Evolutionary conservation across 2,113 vertebrate genomes (phyloP).

Genomic region (Carollia perspicillata): DNA sequence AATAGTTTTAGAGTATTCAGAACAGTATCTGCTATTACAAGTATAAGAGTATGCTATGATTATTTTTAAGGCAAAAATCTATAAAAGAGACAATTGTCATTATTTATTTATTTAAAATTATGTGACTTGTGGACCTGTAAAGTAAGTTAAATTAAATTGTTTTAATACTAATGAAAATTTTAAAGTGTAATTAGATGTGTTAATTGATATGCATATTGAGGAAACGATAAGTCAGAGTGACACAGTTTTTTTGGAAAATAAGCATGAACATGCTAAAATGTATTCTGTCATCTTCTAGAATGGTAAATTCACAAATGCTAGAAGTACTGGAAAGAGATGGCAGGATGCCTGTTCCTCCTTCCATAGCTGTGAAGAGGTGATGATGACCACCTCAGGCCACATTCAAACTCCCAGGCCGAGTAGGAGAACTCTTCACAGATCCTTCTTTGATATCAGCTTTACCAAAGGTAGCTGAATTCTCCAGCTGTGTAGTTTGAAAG

Average conservation of each 20-base stretch:
- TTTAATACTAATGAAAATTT: constrained; percentile 2
- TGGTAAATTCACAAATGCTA: not conserved
- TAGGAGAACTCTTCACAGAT: constrained; percentile 47
- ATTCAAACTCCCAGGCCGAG: not conserved
- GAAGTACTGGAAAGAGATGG: not conserved
- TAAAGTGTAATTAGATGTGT: not conserved
- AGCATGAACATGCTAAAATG: not conserved
- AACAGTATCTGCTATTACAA: not conserved
- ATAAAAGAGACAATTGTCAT: not conserved
- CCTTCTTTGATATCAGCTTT: constrained; percentile 42
- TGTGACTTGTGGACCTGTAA: not conserved
- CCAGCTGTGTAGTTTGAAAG: constrained; percentile 59
- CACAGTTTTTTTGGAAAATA: constrained; percentile 21
- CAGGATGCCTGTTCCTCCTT: not conserved
- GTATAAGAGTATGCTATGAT: not conserved
- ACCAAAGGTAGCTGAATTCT: constrained; percentile 55
- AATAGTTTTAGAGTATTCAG: not conserved
- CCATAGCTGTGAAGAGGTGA: constrained; percentile 23
- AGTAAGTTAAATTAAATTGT: not conserved
- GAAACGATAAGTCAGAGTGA: not conserved
- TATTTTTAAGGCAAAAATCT: constrained; percentile 9
- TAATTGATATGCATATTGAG: not conserved
- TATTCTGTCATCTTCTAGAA: constrained; percentile 12
- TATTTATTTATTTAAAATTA: constrained; percentile 8
- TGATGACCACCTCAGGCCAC: not conserved